Evolutionary conservation across 2,888 invertebrate species (phyloP).

Genomic region (Reticulitermes lucifugus): DNA sequence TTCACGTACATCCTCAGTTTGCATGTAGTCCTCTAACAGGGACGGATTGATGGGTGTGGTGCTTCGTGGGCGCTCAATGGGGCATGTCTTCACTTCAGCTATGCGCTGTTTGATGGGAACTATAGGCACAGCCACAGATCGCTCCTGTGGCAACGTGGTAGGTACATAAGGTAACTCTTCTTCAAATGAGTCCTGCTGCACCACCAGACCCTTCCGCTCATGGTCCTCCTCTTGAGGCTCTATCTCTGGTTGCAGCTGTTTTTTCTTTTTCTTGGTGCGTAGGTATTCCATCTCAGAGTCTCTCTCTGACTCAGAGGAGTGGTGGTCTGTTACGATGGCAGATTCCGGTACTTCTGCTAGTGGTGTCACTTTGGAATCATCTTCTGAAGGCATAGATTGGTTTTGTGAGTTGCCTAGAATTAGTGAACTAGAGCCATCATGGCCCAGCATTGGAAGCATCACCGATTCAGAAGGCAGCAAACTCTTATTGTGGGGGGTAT

Average conservation of each 20-base stretch:
- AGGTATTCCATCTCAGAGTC: constrained; percentile 71
- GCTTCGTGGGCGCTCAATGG: constrained; percentile 80
- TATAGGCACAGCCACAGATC: constrained; percentile 83
- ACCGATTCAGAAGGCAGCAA: constrained; percentile 53
- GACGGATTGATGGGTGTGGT: constrained; percentile 80
- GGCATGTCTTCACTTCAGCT: constrained; percentile 70
- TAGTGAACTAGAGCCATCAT: background rate
- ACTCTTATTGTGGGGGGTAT: constrained; percentile 29
- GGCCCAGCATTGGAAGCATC: constrained; percentile 50
- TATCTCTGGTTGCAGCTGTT: constrained; percentile 58
- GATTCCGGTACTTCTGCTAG: constrained; percentile 30
- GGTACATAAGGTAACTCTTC: constrained; percentile 90
- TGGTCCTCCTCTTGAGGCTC: constrained; percentile 73
- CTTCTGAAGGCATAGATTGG: constrained; percentile 26
- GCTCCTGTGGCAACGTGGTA: constrained; percentile 88
- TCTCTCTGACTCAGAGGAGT: constrained; percentile 77
- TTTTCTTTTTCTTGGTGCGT: constrained; percentile 40
- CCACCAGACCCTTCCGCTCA: constrained; percentile 81
- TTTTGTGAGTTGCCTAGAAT: background rate
- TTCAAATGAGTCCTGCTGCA: constrained; percentile 85
- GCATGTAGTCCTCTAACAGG: constrained; percentile 75
- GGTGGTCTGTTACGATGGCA: constrained; percentile 59
- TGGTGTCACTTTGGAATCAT: constrained; percentile 39
- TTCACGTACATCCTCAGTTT: constrained; percentile 63
- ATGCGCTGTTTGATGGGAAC: constrained; percentile 80